phyloP scores from a whole-genome alignment of 2,113 vertebrate species.

The Ailurus styani region DNA sequence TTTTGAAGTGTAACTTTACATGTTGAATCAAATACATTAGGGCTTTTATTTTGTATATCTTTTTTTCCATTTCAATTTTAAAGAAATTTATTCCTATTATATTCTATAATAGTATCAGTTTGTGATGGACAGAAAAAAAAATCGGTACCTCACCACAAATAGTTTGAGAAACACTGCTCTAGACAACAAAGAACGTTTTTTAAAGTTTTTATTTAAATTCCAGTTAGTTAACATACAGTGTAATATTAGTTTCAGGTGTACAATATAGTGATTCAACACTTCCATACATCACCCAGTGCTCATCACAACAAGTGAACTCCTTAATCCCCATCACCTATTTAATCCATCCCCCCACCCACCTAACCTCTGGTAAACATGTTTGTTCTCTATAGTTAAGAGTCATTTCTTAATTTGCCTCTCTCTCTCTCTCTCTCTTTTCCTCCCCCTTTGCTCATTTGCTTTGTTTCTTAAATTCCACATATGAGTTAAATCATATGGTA shows the following conservation, averaged over 20 bases:
- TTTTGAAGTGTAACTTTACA: conserved; percentile 45
- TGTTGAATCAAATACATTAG: conserved; percentile 2
- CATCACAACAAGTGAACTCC: not conserved
- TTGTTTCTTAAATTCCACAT: not conserved
- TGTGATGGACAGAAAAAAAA: not conserved
- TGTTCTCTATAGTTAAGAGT: not conserved
- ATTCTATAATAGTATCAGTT: not conserved
- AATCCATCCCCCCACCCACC: not conserved
- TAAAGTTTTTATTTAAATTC: not conserved
- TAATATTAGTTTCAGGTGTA: not conserved
- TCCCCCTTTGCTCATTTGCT: not conserved
- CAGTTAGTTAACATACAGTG: not conserved
- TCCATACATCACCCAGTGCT: not conserved
- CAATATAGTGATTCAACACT: not conserved
- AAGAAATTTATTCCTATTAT: conserved; percentile 32
- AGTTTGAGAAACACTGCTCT: conserved; percentile 73
- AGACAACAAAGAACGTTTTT: conserved; percentile 50
- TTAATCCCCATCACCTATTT: not conserved
- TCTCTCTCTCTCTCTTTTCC: not conserved
- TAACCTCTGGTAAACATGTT: not conserved
- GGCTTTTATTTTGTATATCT: not conserved
- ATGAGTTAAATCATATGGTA: not conserved
- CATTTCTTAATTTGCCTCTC: not conserved
- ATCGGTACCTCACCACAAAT: conserved; percentile 1
- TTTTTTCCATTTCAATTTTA: conserved; percentile 9